Base-by-base conservation (phyloP, 2,888 invertebrate species). In the Teinopalpus imperialis region DNA sequence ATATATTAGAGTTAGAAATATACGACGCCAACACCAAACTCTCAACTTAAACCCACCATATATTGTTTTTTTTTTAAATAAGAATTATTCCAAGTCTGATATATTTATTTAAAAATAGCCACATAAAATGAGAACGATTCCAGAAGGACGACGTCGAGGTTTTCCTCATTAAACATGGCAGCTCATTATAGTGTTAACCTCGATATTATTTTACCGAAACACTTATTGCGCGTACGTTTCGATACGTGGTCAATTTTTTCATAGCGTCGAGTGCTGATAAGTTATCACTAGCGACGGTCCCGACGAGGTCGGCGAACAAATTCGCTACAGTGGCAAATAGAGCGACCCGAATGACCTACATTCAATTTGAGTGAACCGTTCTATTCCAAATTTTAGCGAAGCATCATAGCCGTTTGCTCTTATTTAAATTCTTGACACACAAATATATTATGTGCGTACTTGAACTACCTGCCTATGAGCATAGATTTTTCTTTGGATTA, bases 341-440 rank as follows among this genome's bases (percentile, higher is more conserved):
- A 83, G 81, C 86, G 75, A 72, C 69, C 79, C 79, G 78, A 80
- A 67, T 81, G 81, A 86, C 85, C 85, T 81, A 86, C 77, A 79
- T 81, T 75, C 65, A 61, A 71, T 66, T 71, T 72, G 70, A 71
- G 72, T 72, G 70, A 71, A 78, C 77, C 78, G 69, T 80, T 83
- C 80, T 78, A 78, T 79, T 71, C 69, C 67, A 75, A 79, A 76
- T 77, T 79, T 79, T 80, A 81, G 68, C 64, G 77, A 81, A 74
- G 75, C 79, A 80, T 73, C 68, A 66, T 68, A 74, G 72, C 67
- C 68, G 65, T n/a, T n/a, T 64, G 63, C 69, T 71, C 70, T 74
- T 72, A 59, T 68, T 63, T 62, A 69, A 69, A 62, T 63, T 62
- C 54, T 66, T 64, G 64, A 63, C 58, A 70, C 64, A 66, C 62